Evolutionary conservation across 1,140 invertebrate species (phyloP).

Genomic region (Pemphigus obesinymphae): DNA sequence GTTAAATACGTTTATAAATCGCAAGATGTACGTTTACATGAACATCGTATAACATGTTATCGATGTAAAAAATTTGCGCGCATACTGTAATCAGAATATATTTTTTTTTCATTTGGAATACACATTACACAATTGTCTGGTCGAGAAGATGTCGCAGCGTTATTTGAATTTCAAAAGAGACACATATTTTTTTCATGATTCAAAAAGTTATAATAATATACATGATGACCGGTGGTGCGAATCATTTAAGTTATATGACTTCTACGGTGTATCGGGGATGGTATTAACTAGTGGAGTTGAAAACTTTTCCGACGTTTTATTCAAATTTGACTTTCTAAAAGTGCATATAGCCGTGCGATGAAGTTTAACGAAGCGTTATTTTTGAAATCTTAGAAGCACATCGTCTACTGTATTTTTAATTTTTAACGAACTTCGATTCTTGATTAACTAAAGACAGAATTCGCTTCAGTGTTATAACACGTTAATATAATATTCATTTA

Average conservation of each 20-base stretch:
- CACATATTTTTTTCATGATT: slow-evolving; percentile 15
- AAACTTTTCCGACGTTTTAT: slow-evolving; percentile 27
- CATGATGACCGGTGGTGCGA: slow-evolving; percentile 14
- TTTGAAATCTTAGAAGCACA: not conserved
- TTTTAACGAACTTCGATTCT: not conserved
- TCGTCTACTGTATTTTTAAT: not conserved
- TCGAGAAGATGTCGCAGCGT: not conserved
- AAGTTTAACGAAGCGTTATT: slow-evolving; percentile 34
- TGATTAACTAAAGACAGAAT: too few species aligned
- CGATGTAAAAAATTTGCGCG: too few species aligned
- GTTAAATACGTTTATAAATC: too few species aligned
- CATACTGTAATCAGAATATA: not conserved
- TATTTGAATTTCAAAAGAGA: slow-evolving; percentile 29
- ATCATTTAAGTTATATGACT: slow-evolving; percentile 36
- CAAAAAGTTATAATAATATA: slow-evolving; percentile 38
- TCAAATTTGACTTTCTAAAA: slow-evolving; percentile 14
- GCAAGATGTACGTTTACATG: too few species aligned
- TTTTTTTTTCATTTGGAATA: not conserved
- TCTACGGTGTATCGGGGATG: not conserved
- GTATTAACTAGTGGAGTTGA: slow-evolving; percentile 19
- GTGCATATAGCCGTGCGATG: not conserved
- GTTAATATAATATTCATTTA: too few species aligned
- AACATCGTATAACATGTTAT: too few species aligned
- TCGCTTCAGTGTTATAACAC: too few species aligned
- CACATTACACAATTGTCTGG: not conserved